Conservation (phyloP, 2,797 vertebrate species). For the Pogonophryne albipinna region DNA sequence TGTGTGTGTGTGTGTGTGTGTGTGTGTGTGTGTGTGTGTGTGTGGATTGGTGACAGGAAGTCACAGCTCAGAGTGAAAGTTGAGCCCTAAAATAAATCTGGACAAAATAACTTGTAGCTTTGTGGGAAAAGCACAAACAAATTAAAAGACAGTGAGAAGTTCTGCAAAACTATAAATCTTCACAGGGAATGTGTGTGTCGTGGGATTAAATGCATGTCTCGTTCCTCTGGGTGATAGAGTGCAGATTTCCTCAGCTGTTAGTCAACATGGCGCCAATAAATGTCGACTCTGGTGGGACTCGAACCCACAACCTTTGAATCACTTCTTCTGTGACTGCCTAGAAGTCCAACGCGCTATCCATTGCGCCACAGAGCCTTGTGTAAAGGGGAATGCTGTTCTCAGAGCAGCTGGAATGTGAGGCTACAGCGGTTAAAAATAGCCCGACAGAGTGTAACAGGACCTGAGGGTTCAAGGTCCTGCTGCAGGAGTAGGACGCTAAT, state of each 20-base stretch:
- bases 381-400: too few species aligned
- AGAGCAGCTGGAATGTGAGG: neutral
- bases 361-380: slow-evolving; percentile 9
- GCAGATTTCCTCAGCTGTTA: too few species aligned
- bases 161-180: too few species aligned
- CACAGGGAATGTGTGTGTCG: too few species aligned
- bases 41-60: slow-evolving; percentile 61
- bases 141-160: too few species aligned
- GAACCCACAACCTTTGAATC: slow-evolving; percentile 82
- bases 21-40: neutral
- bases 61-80: slow-evolving; percentile 51
- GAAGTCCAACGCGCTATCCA: slow-evolving; percentile 20
- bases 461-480: too few species aligned
- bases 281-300: slow-evolving; percentile 70
- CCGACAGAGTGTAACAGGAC: too few species aligned
- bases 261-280: too few species aligned
- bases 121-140: neutral
- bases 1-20: slow-evolving; percentile 22
- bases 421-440: too few species aligned
- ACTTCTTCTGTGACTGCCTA: neutral
- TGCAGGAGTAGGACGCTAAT: too few species aligned
- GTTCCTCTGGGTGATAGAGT: too few species aligned
- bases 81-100: slow-evolving; percentile 29
- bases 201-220: too few species aligned
- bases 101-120: neutral